A percentile compares a stretch with the other conserved stretches of the same genome.
Evolutionary conservation across 2,797 vertebrate species (phyloP).

Genomic region (Ceyx erithaca): DNA sequence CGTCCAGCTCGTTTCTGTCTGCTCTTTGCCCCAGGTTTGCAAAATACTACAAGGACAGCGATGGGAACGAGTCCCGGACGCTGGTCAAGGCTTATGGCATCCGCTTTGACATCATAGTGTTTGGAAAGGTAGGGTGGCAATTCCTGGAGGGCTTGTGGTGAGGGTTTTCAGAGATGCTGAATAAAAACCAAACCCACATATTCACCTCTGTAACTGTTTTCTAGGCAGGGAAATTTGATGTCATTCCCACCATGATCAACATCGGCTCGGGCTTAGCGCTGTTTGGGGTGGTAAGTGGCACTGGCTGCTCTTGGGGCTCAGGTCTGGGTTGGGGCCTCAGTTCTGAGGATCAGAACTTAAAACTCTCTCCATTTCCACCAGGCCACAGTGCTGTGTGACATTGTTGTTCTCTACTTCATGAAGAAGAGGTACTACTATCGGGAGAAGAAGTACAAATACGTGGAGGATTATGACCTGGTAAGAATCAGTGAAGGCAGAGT

Average conservation of each 20-base stretch:
- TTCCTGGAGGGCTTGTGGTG: background rate
- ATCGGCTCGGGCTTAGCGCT: constrained; percentile 88
- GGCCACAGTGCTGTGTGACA: constrained; percentile 84
- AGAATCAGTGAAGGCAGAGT: background rate
- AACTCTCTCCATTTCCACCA: constrained; percentile 56
- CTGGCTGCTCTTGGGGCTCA: background rate
- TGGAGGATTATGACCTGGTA: constrained; percentile 85
- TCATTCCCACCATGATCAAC: constrained; percentile 92
- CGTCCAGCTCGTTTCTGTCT: background rate
- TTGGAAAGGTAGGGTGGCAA: constrained; percentile 84
- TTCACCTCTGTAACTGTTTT: background rate
- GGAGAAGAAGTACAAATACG: constrained; percentile 84
- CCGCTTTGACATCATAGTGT: constrained; percentile 90
- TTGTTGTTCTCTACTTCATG: constrained; percentile 85
- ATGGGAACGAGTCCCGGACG: constrained; percentile 80
- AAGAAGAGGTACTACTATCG: constrained; percentile 83
- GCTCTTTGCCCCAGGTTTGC: constrained; percentile 82
- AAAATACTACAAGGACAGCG: constrained; percentile 82
- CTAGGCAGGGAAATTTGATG: constrained; percentile 91
- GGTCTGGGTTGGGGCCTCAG: background rate
- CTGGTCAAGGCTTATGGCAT: constrained; percentile 89
- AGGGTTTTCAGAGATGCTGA: background rate
- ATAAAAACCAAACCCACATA: background rate
- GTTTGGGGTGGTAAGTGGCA: constrained; percentile 86
- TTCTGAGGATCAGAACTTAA: background rate